Evolutionary conservation across 2,797 vertebrate genomes (phyloP).

Genomic region (Apodemus agrarius): DNA sequence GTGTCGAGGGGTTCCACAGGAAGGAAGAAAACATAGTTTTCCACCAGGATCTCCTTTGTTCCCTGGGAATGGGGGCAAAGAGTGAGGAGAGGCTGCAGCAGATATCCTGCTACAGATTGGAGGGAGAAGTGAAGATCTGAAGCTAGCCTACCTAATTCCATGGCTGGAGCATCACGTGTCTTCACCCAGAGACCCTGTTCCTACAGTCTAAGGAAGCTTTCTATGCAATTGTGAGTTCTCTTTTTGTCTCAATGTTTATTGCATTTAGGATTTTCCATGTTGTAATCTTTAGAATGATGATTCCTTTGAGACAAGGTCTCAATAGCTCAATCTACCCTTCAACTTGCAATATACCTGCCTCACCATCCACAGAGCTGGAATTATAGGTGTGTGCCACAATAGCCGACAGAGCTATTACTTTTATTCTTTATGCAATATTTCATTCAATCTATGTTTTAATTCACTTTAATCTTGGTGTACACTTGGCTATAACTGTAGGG

Average conservation of each 20-base stretch:
- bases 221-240: constrained; percentile 25
- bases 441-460: constrained; percentile 43
- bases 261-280: constrained; percentile 40
- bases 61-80: not conserved
- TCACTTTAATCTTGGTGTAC: constrained; percentile 31
- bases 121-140: not conserved
- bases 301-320: constrained; percentile 35
- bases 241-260: constrained; percentile 52
- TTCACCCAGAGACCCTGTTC: constrained; percentile 2
- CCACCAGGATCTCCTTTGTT: not conserved
- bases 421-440: constrained; percentile 61
- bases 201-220: constrained; percentile 44
- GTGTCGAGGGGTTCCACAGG: not conserved
- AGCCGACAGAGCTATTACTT: not conserved
- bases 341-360: not conserved
- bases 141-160: not conserved
- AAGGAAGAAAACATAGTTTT: not conserved
- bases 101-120: too few relatives aligned
- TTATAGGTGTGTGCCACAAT: not conserved
- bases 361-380: not conserved
- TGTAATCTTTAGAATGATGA: constrained; percentile 35
- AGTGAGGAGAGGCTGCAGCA: not conserved
- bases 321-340: not conserved
- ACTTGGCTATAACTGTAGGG: constrained; percentile 2
- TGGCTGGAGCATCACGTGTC: not conserved